Base-by-base conservation (phyloP, 2,797 vertebrate genomes). In the Xenopus petersii region DNA sequence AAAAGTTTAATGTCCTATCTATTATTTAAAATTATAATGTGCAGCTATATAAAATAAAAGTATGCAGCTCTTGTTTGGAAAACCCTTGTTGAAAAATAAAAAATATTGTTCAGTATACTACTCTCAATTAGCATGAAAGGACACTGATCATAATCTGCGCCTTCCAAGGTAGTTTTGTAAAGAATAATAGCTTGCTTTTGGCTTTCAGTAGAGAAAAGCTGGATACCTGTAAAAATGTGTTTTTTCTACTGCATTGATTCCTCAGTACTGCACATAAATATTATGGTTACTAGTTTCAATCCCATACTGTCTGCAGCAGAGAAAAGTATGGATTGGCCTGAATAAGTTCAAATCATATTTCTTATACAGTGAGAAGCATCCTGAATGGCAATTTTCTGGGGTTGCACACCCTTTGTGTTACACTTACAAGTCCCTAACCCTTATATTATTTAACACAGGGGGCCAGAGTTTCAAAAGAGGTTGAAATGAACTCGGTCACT, bases 391-490 rank as follows among this genome's bases (percentile, higher is more conserved):
- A 73, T 78, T 78, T 78, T 65, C 76, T 58, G 70, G 70, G 21
- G 69, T 46, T 21, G 62, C 55, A 42, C 42, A 70, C 66, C 60
- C 71, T 70, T 74, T 65, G 71, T 70, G 54, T 46, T 51, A 30
- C 51, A 68, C 46, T 65, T 73, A 64, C 16, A 12, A 26, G 60
- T 70, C 42, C 71, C 60, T 55, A 66, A 78, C 70, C 71, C 71
- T 58, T 55, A 66, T 56, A 79, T 74, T 79, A 79, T 74, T 73
- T 70, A 66, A 66, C 67, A 70, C 74, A 61, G 76, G 76, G 71
- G 71, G 69, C 26, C 61, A 36, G 66, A 47, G 24, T 64, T 59
- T 73, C 2, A 73, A 78, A 42, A 56, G 70, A 42, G 67, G 48
- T 24, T 49, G 60, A 59, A 79, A 74, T 70, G 64, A 73, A 49